Percentiles rank a stretch among this genome's conserved stretches.
Conservation (phyloP, 2,888 invertebrate genomes). For the Volucella zonaria region DNA sequence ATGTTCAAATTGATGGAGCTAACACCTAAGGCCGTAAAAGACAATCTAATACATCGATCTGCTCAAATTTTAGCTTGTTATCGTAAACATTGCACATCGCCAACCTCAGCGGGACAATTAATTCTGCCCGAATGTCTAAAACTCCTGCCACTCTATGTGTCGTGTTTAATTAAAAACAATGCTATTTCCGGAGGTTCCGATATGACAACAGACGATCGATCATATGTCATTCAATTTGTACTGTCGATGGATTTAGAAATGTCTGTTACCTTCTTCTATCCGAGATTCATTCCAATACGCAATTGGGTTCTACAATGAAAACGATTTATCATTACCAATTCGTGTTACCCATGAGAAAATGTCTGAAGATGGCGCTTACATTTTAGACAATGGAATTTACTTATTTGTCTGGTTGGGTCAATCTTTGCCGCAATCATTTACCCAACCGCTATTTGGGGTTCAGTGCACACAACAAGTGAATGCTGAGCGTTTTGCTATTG, state of each 20-base stretch:
- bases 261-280: conserved; percentile 95
- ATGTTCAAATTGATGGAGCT: conserved; percentile 92
- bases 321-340: conserved; percentile 87
- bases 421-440: conserved; percentile 89
- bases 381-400: conserved; percentile 97
- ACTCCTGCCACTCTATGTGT: conserved; percentile 96
- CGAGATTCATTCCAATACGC: conserved; percentile 93
- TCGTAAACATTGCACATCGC: conserved; percentile 97
- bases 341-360: conserved; percentile 95
- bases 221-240: conserved; percentile 95
- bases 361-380: conserved; percentile 92
- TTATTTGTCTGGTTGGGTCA: conserved; percentile 98
- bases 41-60: conserved; percentile 90
- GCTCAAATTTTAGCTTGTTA: conserved; percentile 96
- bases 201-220: conserved; percentile 97
- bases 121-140: conserved; percentile 99
- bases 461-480: conserved; percentile 91
- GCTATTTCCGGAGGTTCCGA: conserved; percentile 96
- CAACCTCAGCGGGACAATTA: conserved; percentile 97
- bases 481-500: conserved; percentile 88
- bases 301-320: conserved; percentile 85
- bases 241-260: conserved; percentile 92
- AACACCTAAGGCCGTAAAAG: conserved; percentile 93
- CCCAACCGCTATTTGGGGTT: conserved; percentile 96
- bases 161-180: conserved; percentile 96